A percentile compares a stretch with the other conserved stretches of the same genome.
Evolutionary conservation across 1,140 invertebrate species (phyloP).

Genomic region (Bombus impatiens): DNA sequence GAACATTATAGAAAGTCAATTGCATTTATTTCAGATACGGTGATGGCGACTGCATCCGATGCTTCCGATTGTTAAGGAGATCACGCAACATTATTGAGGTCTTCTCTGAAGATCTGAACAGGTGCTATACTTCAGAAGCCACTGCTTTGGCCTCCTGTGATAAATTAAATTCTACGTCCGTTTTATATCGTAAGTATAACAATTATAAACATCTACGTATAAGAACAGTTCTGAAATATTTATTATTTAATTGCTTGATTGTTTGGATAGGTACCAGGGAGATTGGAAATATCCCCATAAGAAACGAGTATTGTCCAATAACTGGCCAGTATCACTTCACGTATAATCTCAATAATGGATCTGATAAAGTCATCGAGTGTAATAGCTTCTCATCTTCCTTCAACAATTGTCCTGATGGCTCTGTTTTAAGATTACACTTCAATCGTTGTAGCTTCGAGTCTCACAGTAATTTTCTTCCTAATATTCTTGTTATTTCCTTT

Average conservation of each 20-base stretch:
- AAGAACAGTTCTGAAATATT: background rate
- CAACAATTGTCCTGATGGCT: conserved; percentile 86
- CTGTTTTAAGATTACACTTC: conserved; percentile 84
- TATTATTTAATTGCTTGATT: conserved; percentile 16
- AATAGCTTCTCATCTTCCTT: conserved; percentile 83
- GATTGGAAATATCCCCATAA: conserved; percentile 79
- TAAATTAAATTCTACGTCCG: conserved; percentile 78
- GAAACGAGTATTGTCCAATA: conserved; percentile 87
- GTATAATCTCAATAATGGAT: conserved; percentile 84
- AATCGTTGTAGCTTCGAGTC: conserved; percentile 83
- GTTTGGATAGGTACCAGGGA: conserved; percentile 83
- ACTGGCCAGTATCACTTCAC: conserved; percentile 86
- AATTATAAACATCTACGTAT: background rate
- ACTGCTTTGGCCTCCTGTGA: conserved; percentile 84
- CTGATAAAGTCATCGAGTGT: conserved; percentile 83
- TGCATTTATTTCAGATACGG: conserved; percentile 79
- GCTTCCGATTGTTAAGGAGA: conserved; percentile 85
- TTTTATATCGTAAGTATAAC: conserved; percentile 78
- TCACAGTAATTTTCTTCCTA: conserved; percentile 78
- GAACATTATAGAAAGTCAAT: background rate
- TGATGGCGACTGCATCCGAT: conserved; percentile 84
- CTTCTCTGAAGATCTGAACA: conserved; percentile 84
- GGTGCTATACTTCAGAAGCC: conserved; percentile 86
- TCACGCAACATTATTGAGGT: conserved; percentile 86
- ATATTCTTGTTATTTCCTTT: background rate